Conservation (phyloP, 2,888 invertebrate genomes). For the Lycophotia porphyrea region DNA sequence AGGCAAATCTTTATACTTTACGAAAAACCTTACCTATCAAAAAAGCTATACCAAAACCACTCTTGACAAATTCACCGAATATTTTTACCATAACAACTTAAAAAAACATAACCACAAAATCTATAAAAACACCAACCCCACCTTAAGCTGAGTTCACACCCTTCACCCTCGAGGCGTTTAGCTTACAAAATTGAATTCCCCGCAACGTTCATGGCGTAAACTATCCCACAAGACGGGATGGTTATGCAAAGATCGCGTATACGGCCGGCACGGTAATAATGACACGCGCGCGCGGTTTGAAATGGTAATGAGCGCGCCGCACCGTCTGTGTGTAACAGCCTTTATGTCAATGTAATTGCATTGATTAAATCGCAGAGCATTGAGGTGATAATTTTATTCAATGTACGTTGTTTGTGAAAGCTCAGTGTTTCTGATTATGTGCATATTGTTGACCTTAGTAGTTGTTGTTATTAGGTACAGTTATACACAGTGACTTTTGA, state of each 20-base stretch:
- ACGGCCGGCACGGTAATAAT: constrained; percentile 66
- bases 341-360: constrained; percentile 63
- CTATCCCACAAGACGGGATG: constrained; percentile 77
- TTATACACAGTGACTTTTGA: constrained; percentile 2
- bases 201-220: constrained; percentile 81
- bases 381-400: constrained; percentile 59
- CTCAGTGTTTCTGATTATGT: constrained; percentile 15
- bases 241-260: constrained; percentile 69
- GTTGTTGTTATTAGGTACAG: constrained; percentile 1
- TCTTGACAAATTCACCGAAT: neutral
- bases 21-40: neutral
- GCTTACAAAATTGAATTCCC: constrained; percentile 85
- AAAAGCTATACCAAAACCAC: neutral
- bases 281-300: constrained; percentile 68
- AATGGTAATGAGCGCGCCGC: constrained; percentile 65
- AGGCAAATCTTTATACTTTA: neutral
- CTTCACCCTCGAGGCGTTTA: constrained; percentile 67
- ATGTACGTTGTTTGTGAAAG: constrained; percentile 47
- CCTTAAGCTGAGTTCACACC: constrained; percentile 57
- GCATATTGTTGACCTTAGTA: constrained; percentile 25
- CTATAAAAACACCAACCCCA: constrained; percentile 44
- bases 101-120: constrained; percentile 30
- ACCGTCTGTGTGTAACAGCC: constrained; percentile 63
- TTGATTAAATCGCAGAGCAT: constrained; percentile 58
- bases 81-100: neutral